A percentile compares a stretch with the other conserved stretches of the same genome.
Conservation (phyloP, 2,797 vertebrate species). For the Dryobates pubescens region DNA sequence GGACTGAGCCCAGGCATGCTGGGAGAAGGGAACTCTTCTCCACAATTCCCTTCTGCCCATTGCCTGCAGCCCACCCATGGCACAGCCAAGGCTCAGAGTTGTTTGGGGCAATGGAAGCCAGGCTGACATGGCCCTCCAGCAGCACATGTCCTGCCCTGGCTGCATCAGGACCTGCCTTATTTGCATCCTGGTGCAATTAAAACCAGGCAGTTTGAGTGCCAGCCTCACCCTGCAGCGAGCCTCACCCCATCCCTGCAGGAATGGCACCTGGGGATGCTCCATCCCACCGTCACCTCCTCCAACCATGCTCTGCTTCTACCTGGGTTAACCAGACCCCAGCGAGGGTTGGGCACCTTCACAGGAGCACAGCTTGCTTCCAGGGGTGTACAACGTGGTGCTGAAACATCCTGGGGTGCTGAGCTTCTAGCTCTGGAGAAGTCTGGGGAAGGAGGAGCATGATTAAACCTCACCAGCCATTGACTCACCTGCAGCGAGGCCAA, state of each 20-base stretch:
- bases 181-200: conserved; percentile 4
- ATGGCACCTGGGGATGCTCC: not conserved
- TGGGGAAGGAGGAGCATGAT: not conserved
- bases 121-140: not conserved
- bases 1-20: not conserved
- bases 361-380: not conserved
- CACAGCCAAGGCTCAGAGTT: not conserved
- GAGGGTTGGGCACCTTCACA: not conserved
- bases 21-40: not conserved
- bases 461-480: not conserved
- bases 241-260: not conserved
- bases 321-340: not conserved
- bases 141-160: not conserved
- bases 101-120: not conserved
- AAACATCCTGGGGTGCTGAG: not conserved
- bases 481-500: not conserved
- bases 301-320: not conserved
- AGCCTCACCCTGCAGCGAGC: not conserved
- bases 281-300: accelerated
- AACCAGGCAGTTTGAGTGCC: not conserved
- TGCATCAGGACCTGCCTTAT: not conserved
- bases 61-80: not conserved
- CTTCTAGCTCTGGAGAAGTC: not conserved
- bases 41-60: not conserved
- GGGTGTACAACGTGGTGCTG: not conserved